Percentiles rank a stretch among this genome's conserved stretches.
Evolutionary conservation across 2,113 vertebrate species (phyloP).

Genomic region (Scopus umbretta): DNA sequence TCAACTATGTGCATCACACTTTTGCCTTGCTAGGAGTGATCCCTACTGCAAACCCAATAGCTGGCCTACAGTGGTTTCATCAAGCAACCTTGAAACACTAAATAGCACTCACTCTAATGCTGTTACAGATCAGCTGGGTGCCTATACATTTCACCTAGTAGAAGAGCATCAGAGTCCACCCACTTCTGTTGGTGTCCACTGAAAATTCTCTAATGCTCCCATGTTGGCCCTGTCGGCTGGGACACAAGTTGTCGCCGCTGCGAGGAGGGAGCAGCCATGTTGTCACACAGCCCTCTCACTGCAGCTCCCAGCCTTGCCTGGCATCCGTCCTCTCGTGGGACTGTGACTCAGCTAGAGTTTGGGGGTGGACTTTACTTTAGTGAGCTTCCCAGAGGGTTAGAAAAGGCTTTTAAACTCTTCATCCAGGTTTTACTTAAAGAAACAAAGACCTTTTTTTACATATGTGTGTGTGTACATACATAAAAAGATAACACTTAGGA

Average conservation of each 20-base stretch:
- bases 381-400: not conserved
- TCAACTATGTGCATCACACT: not conserved
- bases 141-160: not conserved
- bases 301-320: not conserved
- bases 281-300: not conserved
- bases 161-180: not conserved
- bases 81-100: not conserved
- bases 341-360: not conserved
- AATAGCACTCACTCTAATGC: not conserved
- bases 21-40: not conserved
- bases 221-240: not conserved
- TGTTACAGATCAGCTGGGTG: not conserved
- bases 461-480: not conserved
- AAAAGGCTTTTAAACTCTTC: not conserved
- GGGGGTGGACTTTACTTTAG: not conserved
- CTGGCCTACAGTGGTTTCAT: not conserved
- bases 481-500: not conserved
- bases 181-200: not conserved
- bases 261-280: not conserved
- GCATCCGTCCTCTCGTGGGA: not conserved
- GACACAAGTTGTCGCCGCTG: not conserved
- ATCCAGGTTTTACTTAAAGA: not conserved
- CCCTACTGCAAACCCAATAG: not conserved
- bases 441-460: not conserved
- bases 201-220: not conserved